phyloP scores from a whole-genome alignment of 2,113 vertebrate species.

The Mormyrus iriodes region DNA sequence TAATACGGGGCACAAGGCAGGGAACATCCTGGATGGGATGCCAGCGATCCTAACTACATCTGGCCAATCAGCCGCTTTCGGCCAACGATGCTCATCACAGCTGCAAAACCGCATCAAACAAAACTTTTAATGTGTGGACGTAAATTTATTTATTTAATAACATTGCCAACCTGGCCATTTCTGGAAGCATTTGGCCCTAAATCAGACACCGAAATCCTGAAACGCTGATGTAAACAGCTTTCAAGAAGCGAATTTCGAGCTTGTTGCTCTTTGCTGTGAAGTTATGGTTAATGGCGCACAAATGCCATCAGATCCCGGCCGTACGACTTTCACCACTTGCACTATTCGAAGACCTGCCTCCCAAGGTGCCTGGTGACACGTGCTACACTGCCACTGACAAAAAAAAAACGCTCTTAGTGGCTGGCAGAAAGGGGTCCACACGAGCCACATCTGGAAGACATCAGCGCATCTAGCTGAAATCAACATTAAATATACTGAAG shows the following conservation, averaged over 20 bases:
- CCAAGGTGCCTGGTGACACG: background rate
- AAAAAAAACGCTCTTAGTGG: background rate
- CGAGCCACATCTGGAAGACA: background rate
- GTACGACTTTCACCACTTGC: background rate
- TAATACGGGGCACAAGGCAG: background rate
- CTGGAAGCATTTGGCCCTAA: background rate
- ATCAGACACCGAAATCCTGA: background rate
- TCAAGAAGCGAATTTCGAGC: background rate
- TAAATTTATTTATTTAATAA: background rate
- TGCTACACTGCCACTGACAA: background rate
- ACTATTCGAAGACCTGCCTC: background rate
- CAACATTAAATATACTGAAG: background rate
- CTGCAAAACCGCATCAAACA: background rate
- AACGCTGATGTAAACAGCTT: background rate
- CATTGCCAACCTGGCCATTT: background rate
- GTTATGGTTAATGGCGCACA: background rate
- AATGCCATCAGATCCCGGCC: background rate
- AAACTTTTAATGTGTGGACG: background rate
- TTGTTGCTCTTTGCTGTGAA: no score
- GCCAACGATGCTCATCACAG: background rate
- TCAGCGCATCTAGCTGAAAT: background rate
- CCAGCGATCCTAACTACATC: background rate
- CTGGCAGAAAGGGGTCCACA: background rate
- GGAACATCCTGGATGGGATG: background rate
- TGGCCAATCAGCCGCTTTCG: background rate